phyloP scores from a whole-genome alignment of 1,140 invertebrate genomes.

The Ooceraea biroi region DNA sequence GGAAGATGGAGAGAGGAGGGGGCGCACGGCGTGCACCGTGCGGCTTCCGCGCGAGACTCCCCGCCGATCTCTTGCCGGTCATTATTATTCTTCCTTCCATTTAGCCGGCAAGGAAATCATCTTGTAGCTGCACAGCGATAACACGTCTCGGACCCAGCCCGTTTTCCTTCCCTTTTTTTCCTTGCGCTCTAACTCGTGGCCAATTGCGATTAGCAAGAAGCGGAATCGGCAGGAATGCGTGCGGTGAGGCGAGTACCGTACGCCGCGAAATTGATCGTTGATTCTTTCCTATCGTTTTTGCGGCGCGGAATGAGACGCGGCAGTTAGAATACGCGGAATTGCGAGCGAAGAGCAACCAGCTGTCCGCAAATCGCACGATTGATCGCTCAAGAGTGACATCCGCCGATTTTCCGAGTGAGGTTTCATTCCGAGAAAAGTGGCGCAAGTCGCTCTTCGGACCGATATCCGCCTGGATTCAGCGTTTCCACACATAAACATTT shows the following conservation, averaged over 20 bases:
- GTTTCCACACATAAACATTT: not conserved
- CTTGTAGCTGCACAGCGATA: constrained; percentile 39
- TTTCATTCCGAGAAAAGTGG: not conserved
- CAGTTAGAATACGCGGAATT: not conserved
- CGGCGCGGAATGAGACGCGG: not conserved
- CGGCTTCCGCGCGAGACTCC: constrained; percentile 36
- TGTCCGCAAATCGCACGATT: constrained; percentile 43
- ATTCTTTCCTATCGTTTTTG: not conserved
- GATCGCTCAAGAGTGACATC: constrained; percentile 41
- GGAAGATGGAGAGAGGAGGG: not conserved
- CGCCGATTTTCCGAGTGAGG: constrained; percentile 47
- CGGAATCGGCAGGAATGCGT: constrained; percentile 33
- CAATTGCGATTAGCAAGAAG: constrained; percentile 30
- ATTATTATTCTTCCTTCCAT: constrained; percentile 60
- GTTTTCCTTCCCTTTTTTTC: too few species aligned
- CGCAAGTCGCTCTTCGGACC: not conserved
- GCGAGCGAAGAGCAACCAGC: not conserved
- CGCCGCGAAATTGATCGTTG: constrained; percentile 44
- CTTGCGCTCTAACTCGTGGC: not conserved
- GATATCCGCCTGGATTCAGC: not conserved
- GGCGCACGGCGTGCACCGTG: constrained; percentile 1
- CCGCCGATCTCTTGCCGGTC: constrained; percentile 43
- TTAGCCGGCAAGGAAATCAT: constrained; percentile 54
- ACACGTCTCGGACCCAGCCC: constrained; percentile 4
- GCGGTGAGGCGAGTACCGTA: constrained; percentile 13